Evolutionary conservation across 2,888 invertebrate genomes (phyloP).

Genomic region (Timema cristinae): DNA sequence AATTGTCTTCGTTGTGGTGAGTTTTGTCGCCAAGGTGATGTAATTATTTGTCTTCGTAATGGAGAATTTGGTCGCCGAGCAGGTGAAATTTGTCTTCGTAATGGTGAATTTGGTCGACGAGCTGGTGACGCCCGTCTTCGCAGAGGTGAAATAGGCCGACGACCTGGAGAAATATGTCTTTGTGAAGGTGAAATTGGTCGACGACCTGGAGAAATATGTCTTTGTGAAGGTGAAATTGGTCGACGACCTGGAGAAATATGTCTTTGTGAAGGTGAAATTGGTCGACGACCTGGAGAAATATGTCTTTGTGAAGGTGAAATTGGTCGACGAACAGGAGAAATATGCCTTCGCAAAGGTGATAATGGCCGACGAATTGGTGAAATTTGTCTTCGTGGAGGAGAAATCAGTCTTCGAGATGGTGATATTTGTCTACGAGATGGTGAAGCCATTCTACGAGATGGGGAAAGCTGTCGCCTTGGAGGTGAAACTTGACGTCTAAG

Average conservation of each 20-base stretch:
- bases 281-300: neutral
- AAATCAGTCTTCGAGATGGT: neutral
- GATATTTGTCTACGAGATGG: neutral
- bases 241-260: neutral
- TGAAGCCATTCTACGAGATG: neutral
- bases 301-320: neutral
- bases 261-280: neutral
- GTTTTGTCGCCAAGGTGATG: no score
- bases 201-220: neutral
- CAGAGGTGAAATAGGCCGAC: neutral
- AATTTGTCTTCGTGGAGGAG: slow-evolving; percentile 13
- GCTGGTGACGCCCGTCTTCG: neutral
- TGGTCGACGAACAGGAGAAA: neutral
- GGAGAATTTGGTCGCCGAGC: no score
- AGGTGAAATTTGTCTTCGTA: neutral
- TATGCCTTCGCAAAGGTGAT: slow-evolving; percentile 8
- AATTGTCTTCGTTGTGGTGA: no score
- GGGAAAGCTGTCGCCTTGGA: neutral
- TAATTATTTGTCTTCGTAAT: no score
- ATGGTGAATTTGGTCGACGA: neutral
- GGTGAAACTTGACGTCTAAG: slow-evolving; percentile 10
- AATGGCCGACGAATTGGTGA: slow-evolving; percentile 13
- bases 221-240: neutral
- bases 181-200: no score
- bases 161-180: no score